A percentile compares a stretch with the other conserved stretches of the same genome.
phyloP scores from a whole-genome alignment of 2,797 vertebrate genomes.

The Myotis vivesi region DNA sequence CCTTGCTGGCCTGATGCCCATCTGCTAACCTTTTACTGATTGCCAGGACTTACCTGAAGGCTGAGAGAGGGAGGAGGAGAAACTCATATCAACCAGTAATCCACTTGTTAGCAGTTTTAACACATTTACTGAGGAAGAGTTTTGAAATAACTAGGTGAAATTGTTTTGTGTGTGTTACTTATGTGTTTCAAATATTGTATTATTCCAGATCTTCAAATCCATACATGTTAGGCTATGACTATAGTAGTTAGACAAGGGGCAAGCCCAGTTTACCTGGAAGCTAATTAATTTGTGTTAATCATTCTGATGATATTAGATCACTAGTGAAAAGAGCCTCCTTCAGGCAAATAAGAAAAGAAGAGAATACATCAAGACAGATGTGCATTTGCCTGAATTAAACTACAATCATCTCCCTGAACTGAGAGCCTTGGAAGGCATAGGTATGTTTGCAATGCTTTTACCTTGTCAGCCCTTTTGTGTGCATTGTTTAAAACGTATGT shows the following conservation, averaged over 20 bases:
- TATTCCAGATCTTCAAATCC: not conserved
- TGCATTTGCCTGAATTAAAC: constrained; percentile 83
- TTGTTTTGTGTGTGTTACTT: not conserved
- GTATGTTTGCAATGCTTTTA: constrained; percentile 13
- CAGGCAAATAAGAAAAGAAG: constrained; percentile 82
- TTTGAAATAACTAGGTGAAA: constrained; percentile 4
- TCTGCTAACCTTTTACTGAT: not conserved
- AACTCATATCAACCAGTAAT: not conserved
- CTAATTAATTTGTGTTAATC: constrained; percentile 49
- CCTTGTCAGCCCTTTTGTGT: not conserved
- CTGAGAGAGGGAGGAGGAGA: not conserved
- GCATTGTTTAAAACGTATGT: constrained; percentile 15
- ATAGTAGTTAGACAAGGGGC: constrained; percentile 17
- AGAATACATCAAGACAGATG: constrained; percentile 80
- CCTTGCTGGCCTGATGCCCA: not conserved
- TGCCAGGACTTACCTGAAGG: not conserved
- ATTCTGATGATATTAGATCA: constrained; percentile 76
- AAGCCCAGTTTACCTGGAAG: not conserved
- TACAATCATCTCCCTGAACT: constrained; percentile 83
- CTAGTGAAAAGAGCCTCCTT: constrained; percentile 81
- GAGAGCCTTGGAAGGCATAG: constrained; percentile 79
- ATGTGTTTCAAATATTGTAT: not conserved
- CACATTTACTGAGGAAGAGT: not conserved
- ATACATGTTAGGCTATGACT: not conserved
- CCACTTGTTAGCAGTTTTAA: constrained; percentile 2